These are phyloP conservation scores for Catocala sponsa DNA, from an alignment of 2,888 invertebrate genomes.

Conservation along the genomic window DNA sequence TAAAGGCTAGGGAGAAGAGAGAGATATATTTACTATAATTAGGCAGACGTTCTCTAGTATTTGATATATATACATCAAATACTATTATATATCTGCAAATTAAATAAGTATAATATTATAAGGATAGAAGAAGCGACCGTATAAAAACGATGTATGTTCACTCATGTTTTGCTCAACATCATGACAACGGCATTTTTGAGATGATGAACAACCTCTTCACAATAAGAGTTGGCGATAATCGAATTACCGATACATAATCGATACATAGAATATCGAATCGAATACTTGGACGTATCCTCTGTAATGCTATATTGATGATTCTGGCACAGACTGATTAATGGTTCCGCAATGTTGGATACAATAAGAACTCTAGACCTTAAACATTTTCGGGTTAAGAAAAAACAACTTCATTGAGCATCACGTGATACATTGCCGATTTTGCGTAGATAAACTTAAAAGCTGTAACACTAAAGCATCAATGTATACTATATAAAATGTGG, in stretches of 20 bases:
- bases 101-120: neutral
- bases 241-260: conserved; percentile 84
- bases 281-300: conserved; percentile 83
- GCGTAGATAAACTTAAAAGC: rapidly evolving
- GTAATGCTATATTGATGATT: conserved; percentile 87
- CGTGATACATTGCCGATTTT: conserved; percentile 56
- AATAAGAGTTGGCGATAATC: conserved; percentile 76
- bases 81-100: no score
- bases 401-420: conserved; percentile 16
- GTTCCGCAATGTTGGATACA: conserved; percentile 78
- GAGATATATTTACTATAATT: no score
- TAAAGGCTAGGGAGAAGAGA: no score
- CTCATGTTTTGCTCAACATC: conserved; percentile 37
- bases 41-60: no score
- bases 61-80: no score
- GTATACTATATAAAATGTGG: conserved; percentile 32
- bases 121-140: conserved; percentile 4
- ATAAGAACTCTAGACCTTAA: conserved; percentile 70
- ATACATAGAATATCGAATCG: conserved; percentile 82
- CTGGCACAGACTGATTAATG: conserved; percentile 87
- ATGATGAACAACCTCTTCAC: conserved; percentile 79
- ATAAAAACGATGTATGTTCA: conserved; percentile 25
- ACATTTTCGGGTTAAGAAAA: conserved; percentile 58
- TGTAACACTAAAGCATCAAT: conserved; percentile 36
- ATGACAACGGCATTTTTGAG: conserved; percentile 73